Evolutionary conservation across 2,797 vertebrate species (phyloP).

Genomic region (Telmatherina bonti): DNA sequence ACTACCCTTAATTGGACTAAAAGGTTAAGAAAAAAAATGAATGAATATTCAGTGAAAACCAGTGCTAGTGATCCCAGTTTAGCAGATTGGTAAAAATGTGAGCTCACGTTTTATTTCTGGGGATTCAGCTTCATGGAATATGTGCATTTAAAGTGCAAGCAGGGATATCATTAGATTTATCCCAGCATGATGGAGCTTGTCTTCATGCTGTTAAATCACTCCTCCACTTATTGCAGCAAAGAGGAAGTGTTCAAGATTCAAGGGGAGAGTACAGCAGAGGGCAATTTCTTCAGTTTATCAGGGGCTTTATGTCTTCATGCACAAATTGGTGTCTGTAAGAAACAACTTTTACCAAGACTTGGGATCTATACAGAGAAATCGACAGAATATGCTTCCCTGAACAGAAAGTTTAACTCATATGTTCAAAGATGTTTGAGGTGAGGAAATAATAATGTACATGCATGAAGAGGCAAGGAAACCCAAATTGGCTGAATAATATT

Average conservation of each 20-base stretch:
- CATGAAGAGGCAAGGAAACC: no score
- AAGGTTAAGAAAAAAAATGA: no score
- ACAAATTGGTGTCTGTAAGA: background rate
- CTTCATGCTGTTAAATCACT: background rate
- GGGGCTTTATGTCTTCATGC: background rate
- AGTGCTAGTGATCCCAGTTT: background rate
- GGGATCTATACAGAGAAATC: background rate
- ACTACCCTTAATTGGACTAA: no score
- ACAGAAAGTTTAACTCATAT: background rate
- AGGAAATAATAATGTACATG: no score
- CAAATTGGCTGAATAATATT: no score
- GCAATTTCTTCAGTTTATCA: background rate
- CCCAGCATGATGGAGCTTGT: background rate
- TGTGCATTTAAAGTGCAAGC: background rate
- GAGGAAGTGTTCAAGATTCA: background rate
- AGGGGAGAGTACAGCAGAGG: background rate
- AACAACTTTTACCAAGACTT: background rate
- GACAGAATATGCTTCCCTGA: background rate
- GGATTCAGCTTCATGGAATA: background rate
- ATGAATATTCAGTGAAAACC: background rate
- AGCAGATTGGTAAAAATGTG: no score
- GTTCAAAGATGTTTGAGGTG: no score
- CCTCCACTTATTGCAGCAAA: background rate
- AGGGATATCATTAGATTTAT: background rate
- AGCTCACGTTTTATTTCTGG: background rate